Conservation (phyloP, 2,888 invertebrate species). For the Drosophila atripex region DNA sequence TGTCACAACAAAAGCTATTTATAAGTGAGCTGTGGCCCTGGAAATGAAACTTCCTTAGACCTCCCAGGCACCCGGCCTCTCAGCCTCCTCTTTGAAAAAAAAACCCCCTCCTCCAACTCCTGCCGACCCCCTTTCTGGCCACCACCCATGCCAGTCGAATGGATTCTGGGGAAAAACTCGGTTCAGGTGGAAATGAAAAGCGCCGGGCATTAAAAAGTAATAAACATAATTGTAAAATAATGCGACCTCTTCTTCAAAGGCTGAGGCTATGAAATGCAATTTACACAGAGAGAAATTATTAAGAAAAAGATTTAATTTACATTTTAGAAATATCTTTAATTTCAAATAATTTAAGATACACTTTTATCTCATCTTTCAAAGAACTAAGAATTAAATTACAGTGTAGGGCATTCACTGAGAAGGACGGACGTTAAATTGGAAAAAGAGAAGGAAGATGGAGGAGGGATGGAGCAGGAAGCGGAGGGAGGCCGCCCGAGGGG, state of each 20-base stretch:
- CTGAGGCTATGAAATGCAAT: conserved; percentile 38
- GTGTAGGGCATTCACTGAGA: conserved; percentile 10
- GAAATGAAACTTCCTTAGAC: conserved; percentile 36
- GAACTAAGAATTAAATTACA: background rate
- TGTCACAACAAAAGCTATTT: conserved; percentile 77
- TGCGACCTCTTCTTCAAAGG: conserved; percentile 16
- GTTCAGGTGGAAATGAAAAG: conserved; percentile 36
- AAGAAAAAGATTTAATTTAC: background rate
- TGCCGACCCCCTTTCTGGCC: background rate
- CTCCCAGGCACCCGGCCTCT: background rate
- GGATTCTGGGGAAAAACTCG: conserved; percentile 4
- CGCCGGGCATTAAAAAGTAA: conserved; percentile 70
- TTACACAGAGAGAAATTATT: conserved; percentile 2
- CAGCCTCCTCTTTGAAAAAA: background rate
- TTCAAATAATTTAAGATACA: no score
- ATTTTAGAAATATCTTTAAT: no score
- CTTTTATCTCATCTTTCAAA: no score
- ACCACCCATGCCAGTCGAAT: conserved; percentile 4
- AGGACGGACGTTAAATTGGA: conserved; percentile 26
- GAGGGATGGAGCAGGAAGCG: background rate
- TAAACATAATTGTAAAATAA: conserved; percentile 74
- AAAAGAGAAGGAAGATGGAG: background rate
- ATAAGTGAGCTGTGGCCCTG: conserved; percentile 60
- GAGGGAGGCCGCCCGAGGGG: background rate
- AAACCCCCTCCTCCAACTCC: background rate